These are phyloP conservation scores for Tretioscincus oriximinensis DNA, from an alignment of 2,113 vertebrate species.

Conservation along the genomic window DNA sequence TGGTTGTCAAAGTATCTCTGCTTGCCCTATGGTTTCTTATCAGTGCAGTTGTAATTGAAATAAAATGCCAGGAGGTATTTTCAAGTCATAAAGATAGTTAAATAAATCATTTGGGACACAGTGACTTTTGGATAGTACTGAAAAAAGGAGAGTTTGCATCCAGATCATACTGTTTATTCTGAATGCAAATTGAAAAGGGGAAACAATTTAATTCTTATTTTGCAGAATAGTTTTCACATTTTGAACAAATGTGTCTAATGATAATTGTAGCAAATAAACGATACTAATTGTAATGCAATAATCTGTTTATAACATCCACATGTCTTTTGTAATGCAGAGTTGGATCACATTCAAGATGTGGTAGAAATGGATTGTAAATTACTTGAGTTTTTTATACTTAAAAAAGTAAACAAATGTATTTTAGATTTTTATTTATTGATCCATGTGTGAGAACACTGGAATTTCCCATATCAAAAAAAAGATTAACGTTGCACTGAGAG, in stretches of 20 bases:
- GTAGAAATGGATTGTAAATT: too few species aligned
- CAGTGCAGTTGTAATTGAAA: background rate
- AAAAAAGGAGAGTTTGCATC: background rate
- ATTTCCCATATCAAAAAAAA: background rate
- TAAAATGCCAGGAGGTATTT: fast-evolving
- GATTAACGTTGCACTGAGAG: background rate
- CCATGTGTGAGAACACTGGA: too few species aligned
- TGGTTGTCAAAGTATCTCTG: background rate
- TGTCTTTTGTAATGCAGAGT: background rate
- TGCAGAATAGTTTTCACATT: background rate
- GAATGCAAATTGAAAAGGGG: background rate
- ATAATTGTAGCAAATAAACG: background rate
- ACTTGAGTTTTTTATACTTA: too few species aligned
- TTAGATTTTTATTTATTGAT: background rate
- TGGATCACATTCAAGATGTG: background rate
- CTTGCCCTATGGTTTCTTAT: background rate
- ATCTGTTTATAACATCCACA: background rate
- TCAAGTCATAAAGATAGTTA: fast-evolving
- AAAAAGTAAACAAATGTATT: background rate
- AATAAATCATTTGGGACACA: background rate
- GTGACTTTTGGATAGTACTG: background rate
- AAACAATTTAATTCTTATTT: background rate
- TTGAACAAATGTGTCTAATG: background rate
- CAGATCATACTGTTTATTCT: too few species aligned
- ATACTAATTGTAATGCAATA: background rate